Base-by-base conservation (phyloP, 2,113 vertebrate species). In the Terrapene triunguis region DNA sequence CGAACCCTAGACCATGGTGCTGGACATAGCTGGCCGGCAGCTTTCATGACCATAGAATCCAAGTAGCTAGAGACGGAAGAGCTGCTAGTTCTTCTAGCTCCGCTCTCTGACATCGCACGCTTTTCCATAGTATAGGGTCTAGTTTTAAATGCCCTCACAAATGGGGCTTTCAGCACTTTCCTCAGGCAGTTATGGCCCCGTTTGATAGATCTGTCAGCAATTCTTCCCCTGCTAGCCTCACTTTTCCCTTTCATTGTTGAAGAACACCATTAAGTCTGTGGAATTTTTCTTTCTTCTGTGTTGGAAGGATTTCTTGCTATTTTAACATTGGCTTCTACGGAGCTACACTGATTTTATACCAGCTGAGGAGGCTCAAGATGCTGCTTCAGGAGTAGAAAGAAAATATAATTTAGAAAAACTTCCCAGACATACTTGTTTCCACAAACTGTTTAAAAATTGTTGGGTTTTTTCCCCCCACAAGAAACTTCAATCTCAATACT, bases 261-360 rank as follows among this genome's bases (percentile, higher is more conserved):
- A 62, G 29, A 62, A 62, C 59, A 62, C 29, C 32, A 16, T 62
- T 62, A 35, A 32, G 59, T 62, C 74, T 47, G 44, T 78, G 74
- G 89, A 87, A 82, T 83, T 91, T 81, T 32, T 53, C 87, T 94
- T 92, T 69, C 72, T 91, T 96, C 90, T 76, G 82, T 94, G 82
- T 44, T 82, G 44, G 44, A 57, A 82, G 72, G 69, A 24, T 84
- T 89, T 91, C 53, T 93, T 91, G 81, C 65, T 91, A 74, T 88
- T 96, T 89, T 95, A 62, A 82, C 0, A 0, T 82, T 7, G 47
- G 79, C 84, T 93, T 32, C 59, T 11, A 35, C 16, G 59, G 59
- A 32, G 59, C 13, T 12, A 27, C 59, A 62, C 29, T 35, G 59
- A 29, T 62, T 62, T 62, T 62, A 16, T 35, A 62, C 59, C 29